Evolutionary conservation across 1,140 invertebrate species (phyloP).

Genomic region (Hormaphis cornu): DNA sequence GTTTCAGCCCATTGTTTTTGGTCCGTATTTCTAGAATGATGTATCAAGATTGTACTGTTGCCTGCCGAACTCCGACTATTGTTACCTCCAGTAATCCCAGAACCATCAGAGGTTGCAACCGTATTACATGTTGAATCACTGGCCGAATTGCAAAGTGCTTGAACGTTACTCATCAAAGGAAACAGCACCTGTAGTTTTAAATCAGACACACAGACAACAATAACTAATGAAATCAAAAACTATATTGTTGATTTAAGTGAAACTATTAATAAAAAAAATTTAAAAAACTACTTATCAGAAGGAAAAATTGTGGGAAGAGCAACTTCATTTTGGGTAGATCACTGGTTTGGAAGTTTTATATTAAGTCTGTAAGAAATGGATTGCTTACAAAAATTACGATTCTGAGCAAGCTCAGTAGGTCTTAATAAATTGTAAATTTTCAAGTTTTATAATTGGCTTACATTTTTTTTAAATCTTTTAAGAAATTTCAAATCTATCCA

Average conservation of each 20-base stretch:
- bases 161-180: slow-evolving; percentile 86
- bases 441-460: too few species aligned
- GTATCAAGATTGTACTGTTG: slow-evolving; percentile 84
- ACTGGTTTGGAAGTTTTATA: too few species aligned
- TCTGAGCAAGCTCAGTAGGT: too few species aligned
- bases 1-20: slow-evolving; percentile 99
- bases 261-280: too few species aligned
- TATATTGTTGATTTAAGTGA: background rate
- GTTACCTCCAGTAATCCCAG: background rate
- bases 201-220: background rate
- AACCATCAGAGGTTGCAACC: background rate
- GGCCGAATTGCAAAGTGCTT: slow-evolving; percentile 77
- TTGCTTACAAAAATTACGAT: too few species aligned
- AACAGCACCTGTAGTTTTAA: slow-evolving; percentile 74
- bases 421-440: too few species aligned
- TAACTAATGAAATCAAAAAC: background rate
- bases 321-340: too few species aligned
- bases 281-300: too few species aligned
- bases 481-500: too few species aligned
- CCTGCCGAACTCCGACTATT: slow-evolving; percentile 61
- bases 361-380: too few species aligned
- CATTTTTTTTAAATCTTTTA: too few species aligned
- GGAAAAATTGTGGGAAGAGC: too few species aligned
- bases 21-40: slow-evolving; percentile 96
- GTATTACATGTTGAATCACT: slow-evolving; percentile 61